Conservation (phyloP, 2,888 invertebrate species). For the Pachycephus smyrnensis region DNA sequence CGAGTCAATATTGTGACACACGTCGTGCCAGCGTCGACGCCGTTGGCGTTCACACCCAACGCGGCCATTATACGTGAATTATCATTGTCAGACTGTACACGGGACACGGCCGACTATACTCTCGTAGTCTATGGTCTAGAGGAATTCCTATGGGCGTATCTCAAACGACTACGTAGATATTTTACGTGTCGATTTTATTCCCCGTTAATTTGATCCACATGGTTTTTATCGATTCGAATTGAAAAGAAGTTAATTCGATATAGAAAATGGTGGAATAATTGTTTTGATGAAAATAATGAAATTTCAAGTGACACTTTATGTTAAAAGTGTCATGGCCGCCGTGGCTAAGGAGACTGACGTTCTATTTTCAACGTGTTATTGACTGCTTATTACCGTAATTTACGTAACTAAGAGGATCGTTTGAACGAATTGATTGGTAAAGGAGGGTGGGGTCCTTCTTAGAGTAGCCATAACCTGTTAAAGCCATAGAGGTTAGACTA, state of each 20-base stretch:
- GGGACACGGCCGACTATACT: neutral
- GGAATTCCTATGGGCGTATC: neutral
- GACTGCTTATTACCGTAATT: conserved; percentile 13
- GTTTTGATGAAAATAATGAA: neutral
- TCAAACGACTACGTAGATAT: neutral
- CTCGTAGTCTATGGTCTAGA: neutral
- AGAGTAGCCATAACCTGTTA: neutral
- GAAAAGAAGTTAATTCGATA: neutral
- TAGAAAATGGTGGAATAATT: neutral
- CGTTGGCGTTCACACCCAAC: neutral
- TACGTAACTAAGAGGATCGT: conserved; percentile 8
- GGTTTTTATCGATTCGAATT: neutral
- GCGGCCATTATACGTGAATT: neutral
- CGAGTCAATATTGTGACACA: conserved; percentile 45
- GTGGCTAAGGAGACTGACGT: neutral
- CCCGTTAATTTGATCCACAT: neutral
- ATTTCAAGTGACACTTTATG: neutral
- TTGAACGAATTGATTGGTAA: neutral
- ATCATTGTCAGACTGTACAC: neutral
- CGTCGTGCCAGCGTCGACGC: conserved; percentile 3
- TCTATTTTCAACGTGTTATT: neutral
- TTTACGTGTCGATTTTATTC: neutral
- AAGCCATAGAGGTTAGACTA: neutral
- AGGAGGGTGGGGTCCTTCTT: neutral
- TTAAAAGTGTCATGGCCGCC: neutral